Percentiles rank a stretch among this genome's conserved stretches.
Evolutionary conservation across 2,888 invertebrate species (phyloP).

Genomic region (Malacosoma neustria): DNA sequence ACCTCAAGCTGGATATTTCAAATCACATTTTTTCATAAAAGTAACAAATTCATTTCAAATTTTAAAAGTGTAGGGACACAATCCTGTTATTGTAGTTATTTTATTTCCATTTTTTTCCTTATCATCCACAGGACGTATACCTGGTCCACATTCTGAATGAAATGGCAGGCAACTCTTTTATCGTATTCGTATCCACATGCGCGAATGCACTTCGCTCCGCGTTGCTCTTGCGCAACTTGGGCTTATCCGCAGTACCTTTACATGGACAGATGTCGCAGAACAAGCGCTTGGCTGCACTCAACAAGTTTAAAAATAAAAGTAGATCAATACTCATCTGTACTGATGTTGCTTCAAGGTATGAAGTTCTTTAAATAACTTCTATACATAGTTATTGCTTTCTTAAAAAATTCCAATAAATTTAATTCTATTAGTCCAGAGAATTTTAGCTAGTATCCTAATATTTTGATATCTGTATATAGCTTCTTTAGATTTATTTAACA

Average conservation of each 20-base stretch:
- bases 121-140: conserved; percentile 95
- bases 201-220: conserved; percentile 93
- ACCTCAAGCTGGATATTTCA: no score
- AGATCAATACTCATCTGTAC: conserved; percentile 98
- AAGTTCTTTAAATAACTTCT: no score
- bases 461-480: no score
- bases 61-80: no score
- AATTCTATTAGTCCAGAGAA: no score
- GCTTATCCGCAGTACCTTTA: conserved; percentile 95
- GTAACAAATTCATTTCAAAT: no score
- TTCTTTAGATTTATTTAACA: no score
- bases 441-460: no score
- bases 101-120: background rate
- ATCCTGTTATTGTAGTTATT: background rate
- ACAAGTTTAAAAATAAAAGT: conserved; percentile 96
- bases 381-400: no score
- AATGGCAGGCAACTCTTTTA: conserved; percentile 95
- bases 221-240: conserved; percentile 90
- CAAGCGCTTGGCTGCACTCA: conserved; percentile 94
- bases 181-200: conserved; percentile 98
- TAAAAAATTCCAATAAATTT: no score
- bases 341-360: conserved; percentile 96
- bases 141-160: conserved; percentile 96
- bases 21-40: no score
- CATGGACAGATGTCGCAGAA: conserved; percentile 99